These are phyloP conservation scores for Ditylenchus dipsaci DNA, from an alignment of 1,140 invertebrate species.

Conservation along the genomic window DNA sequence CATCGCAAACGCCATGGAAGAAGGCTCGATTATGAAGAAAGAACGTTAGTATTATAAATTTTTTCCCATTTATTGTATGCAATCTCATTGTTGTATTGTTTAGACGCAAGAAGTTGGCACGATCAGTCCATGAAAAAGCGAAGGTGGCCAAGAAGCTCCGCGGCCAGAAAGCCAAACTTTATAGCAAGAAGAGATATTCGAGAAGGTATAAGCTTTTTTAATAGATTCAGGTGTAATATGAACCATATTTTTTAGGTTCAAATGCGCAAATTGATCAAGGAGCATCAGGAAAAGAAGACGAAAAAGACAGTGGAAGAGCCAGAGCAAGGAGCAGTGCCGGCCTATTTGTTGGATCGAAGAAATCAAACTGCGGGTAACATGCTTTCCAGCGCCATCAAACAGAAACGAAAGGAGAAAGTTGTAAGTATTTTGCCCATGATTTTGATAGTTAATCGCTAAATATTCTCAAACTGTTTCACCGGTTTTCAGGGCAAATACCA, in stretches of 20 bases:
- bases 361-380: constrained; percentile 82
- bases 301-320: constrained; percentile 76
- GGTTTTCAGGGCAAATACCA: constrained; percentile 86
- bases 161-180: constrained; percentile 94
- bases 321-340: constrained; percentile 83
- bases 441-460: neutral
- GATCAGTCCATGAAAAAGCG: constrained; percentile 80
- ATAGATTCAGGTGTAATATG: too few relatives aligned
- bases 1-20: constrained; percentile 90
- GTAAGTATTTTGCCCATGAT: constrained; percentile 52
- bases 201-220: constrained; percentile 71
- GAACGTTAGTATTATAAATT: constrained; percentile 63
- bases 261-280: constrained; percentile 59
- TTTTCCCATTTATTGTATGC: neutral
- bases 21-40: constrained; percentile 93
- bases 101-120: constrained; percentile 84
- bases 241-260: constrained; percentile 32
- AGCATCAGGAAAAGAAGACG: constrained; percentile 66
- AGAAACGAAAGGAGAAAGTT: constrained; percentile 98
- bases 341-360: constrained; percentile 92
- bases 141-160: constrained; percentile 83
- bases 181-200: constrained; percentile 91
- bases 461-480: neutral
- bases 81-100: constrained; percentile 10
- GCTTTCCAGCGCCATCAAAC: constrained; percentile 98